These are phyloP conservation scores for Mylabris sibirica DNA, from an alignment of 2,888 invertebrate species.

Conservation along the genomic window DNA sequence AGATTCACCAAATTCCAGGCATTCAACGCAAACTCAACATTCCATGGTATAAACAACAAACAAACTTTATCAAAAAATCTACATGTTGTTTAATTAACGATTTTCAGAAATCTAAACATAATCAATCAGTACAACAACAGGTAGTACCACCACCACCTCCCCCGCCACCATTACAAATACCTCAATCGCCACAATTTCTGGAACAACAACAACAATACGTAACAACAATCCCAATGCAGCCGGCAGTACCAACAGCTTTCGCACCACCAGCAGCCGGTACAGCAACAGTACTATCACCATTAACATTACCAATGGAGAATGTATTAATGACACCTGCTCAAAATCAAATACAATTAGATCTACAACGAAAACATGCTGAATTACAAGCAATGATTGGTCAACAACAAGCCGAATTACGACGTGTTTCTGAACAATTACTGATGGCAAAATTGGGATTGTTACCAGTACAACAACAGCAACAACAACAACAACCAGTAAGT, in stretches of 20 bases:
- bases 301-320: conserved; percentile 57
- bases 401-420: conserved; percentile 85
- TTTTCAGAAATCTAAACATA: conserved; percentile 53
- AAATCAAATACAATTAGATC: conserved; percentile 73
- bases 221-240: conserved; percentile 67
- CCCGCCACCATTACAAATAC: conserved; percentile 23
- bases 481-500: conserved; percentile 33
- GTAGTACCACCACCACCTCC: conserved; percentile 41
- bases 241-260: conserved; percentile 63
- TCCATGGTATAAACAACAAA: conserved; percentile 58
- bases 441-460: conserved; percentile 81
- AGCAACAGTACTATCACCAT: conserved; percentile 53
- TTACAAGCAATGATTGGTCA: conserved; percentile 83
- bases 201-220: conserved; percentile 62
- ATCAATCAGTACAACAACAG: conserved; percentile 39
- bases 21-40: conserved; percentile 63
- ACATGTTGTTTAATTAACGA: not conserved
- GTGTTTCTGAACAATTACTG: conserved; percentile 86
- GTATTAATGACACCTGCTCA: conserved; percentile 67
- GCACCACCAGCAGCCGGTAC: conserved; percentile 62
- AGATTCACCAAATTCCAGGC: conserved; percentile 71
- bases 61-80: not conserved
- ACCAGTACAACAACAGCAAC: conserved; percentile 50
- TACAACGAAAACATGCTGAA: conserved; percentile 85
- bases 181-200: conserved; percentile 55